phyloP scores from a whole-genome alignment of 2,113 vertebrate genomes.

The Pachypanchax playfairii region DNA sequence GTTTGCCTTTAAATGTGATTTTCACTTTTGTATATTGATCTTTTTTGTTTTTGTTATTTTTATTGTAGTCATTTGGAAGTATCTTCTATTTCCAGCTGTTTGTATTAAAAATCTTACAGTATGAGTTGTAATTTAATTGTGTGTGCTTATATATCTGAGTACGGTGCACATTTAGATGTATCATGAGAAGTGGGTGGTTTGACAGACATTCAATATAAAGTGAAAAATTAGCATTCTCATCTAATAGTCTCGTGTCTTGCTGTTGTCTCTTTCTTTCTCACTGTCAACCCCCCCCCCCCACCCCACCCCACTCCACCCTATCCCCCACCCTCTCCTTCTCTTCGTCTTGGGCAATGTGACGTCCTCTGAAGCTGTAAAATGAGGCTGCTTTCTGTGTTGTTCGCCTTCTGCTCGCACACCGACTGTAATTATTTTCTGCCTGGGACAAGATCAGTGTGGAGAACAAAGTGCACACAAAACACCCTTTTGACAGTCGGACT shows the following conservation, averaged over 20 bases:
- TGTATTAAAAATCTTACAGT: constrained; percentile 9
- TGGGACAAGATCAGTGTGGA: constrained; percentile 72
- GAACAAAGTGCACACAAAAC: constrained; percentile 81
- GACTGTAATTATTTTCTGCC: constrained; percentile 80
- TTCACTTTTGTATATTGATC: constrained; percentile 21
- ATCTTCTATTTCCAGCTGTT: constrained; percentile 39
- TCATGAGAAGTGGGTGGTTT: constrained; percentile 47
- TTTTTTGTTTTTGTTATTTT: constrained; percentile 17
- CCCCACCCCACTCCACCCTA: no score
- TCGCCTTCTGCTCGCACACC: constrained; percentile 69
- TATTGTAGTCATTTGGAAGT: constrained; percentile 29
- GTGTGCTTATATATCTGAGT: background rate
- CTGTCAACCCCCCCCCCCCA: constrained; percentile 13
- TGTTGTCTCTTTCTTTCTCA: constrained; percentile 44
- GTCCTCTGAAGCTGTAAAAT: constrained; percentile 77
- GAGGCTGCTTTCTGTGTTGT: constrained; percentile 70
- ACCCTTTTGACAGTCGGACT: constrained; percentile 64
- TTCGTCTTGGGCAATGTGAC: constrained; percentile 64
- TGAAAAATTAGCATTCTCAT: constrained; percentile 69
- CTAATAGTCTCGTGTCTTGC: constrained; percentile 41
- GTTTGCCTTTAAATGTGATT: constrained; percentile 35
- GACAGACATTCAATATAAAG: constrained; percentile 63
- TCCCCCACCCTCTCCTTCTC: constrained; percentile 17
- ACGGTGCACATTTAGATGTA: constrained; percentile 34
- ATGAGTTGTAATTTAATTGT: constrained; percentile 7